phyloP scores from a whole-genome alignment of 2,113 vertebrate genomes.

The Vireo altiloquus region DNA sequence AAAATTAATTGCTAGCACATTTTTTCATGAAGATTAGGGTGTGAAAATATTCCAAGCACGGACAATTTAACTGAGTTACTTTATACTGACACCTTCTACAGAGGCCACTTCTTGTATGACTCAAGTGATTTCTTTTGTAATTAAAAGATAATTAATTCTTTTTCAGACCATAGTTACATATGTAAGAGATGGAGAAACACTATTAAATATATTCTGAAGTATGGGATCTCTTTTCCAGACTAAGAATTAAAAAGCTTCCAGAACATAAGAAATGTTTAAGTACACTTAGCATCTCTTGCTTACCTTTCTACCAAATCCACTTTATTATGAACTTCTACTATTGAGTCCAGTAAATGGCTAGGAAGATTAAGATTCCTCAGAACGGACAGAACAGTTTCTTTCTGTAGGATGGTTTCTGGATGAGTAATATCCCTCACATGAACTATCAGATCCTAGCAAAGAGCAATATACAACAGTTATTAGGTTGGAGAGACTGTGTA shows the following conservation, averaged over 20 bases:
- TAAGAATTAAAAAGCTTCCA: not conserved
- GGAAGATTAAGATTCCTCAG: conserved; percentile 82
- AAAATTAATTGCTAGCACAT: not conserved
- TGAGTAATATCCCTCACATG: conserved; percentile 93
- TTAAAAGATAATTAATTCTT: not conserved
- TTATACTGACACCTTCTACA: not conserved
- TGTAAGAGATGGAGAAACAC: not conserved
- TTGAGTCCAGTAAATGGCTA: conserved; percentile 73
- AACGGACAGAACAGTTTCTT: conserved; percentile 82
- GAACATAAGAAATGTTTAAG: not conserved
- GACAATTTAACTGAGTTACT: not conserved
- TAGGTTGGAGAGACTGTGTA: not conserved
- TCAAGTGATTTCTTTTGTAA: not conserved
- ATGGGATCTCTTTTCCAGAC: not conserved
- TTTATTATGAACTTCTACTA: conserved; percentile 95
- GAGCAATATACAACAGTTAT: not conserved
- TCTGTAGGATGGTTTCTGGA: conserved; percentile 86
- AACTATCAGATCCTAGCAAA: conserved; percentile 84
- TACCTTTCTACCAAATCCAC: conserved; percentile 86
- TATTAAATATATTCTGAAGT: not conserved
- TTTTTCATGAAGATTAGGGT: not conserved
- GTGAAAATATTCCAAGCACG: not conserved
- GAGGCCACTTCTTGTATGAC: not conserved
- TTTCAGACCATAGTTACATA: not conserved
- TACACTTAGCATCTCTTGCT: conserved; percentile 1